A percentile compares a stretch with the other conserved stretches of the same genome.
Conservation (phyloP, 2,797 vertebrate genomes). For the Dendrocincla fuliginosa region DNA sequence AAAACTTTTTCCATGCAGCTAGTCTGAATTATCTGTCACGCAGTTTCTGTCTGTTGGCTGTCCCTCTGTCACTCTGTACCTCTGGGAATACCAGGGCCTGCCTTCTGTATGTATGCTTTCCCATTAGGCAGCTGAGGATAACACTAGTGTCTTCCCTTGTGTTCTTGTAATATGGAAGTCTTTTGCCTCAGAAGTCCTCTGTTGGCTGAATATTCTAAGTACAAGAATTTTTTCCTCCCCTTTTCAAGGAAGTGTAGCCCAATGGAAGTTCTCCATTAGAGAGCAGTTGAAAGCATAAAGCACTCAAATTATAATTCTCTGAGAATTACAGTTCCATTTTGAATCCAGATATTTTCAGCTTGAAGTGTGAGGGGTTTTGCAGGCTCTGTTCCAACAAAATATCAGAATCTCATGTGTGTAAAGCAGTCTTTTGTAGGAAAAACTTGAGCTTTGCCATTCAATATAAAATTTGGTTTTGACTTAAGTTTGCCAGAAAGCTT, state of each 20-base stretch:
- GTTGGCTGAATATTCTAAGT: not conserved
- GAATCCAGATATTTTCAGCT: constrained; percentile 9
- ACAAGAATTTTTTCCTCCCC: not conserved
- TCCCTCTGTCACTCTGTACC: not conserved
- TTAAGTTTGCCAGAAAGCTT: constrained; percentile 26
- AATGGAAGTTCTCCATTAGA: not conserved
- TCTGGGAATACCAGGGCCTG: not conserved
- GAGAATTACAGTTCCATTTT: not conserved
- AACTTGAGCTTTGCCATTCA: not conserved
- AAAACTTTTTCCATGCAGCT: not conserved
- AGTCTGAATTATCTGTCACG: not conserved
- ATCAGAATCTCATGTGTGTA: not conserved
- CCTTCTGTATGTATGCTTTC: not conserved
- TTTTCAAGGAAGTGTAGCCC: not conserved
- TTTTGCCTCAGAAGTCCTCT: not conserved
- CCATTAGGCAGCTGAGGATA: not conserved
- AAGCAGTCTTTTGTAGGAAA: not conserved
- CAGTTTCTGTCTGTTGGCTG: not conserved
- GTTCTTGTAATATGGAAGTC: not conserved
- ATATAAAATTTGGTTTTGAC: not conserved
- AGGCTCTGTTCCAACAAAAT: not conserved
- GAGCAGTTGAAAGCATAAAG: not conserved
- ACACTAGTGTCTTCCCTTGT: not conserved
- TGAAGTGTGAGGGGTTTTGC: not conserved
- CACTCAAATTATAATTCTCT: not conserved